A percentile compares a stretch with the other conserved stretches of the same genome.
These are phyloP conservation scores for Gonocerus acuteangulatus DNA, from an alignment of 2,888 invertebrate species.

Conservation along the genomic window DNA sequence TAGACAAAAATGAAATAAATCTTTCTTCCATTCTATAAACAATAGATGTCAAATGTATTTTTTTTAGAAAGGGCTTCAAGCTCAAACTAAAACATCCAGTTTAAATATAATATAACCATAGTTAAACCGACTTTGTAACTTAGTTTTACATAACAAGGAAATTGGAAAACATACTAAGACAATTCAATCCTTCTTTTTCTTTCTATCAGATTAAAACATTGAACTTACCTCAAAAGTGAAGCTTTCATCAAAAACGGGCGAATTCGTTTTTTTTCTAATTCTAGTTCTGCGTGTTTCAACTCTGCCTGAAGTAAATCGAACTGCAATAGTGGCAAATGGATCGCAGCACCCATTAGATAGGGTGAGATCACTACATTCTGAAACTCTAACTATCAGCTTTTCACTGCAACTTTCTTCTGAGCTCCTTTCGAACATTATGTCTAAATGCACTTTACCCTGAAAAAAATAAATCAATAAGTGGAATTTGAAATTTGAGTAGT, in stretches of 20 bases:
- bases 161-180: too few species aligned
- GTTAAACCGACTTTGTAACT: too few species aligned
- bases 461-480: slow-evolving; percentile 24
- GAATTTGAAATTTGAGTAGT: too few species aligned
- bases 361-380: slow-evolving; percentile 80
- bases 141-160: too few species aligned
- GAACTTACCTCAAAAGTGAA: slow-evolving; percentile 61
- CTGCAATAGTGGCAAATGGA: slow-evolving; percentile 76
- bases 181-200: too few species aligned
- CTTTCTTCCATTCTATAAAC: too few species aligned
- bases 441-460: slow-evolving; percentile 69
- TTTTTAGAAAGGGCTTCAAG: too few species aligned
- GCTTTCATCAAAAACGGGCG: slow-evolving; percentile 81
- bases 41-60: too few species aligned
- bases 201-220: too few species aligned
- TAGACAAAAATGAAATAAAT: too few species aligned
- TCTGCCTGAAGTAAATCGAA: slow-evolving; percentile 71
- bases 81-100: too few species aligned
- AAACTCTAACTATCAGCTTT: slow-evolving; percentile 48
- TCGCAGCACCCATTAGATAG: slow-evolving; percentile 86
- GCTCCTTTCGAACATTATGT: slow-evolving; percentile 56
- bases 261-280: slow-evolving; percentile 81
- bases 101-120: too few species aligned
- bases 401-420: slow-evolving; percentile 31
- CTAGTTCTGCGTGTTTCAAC: slow-evolving; percentile 73